These are phyloP conservation scores for Odontocerum albicorne DNA, from an alignment of 2,888 invertebrate genomes.

Conservation along the genomic window DNA sequence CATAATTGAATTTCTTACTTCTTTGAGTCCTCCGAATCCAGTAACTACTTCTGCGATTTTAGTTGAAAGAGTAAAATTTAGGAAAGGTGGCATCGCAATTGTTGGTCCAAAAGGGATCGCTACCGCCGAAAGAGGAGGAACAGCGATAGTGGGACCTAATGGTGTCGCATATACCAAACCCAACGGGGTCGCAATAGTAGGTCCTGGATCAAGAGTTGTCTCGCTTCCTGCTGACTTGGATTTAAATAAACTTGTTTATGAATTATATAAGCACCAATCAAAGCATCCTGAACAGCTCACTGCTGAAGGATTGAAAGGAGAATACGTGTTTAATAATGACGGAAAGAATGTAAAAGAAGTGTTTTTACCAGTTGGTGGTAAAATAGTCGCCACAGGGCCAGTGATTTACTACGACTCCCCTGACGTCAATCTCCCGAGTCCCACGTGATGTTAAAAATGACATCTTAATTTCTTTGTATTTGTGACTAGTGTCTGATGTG, in stretches of 20 bases:
- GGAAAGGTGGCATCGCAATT: constrained; percentile 76
- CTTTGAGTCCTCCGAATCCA: no score
- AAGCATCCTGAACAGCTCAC: constrained; percentile 31
- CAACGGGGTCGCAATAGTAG: constrained; percentile 74
- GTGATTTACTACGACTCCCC: constrained; percentile 66
- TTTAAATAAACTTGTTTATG: constrained; percentile 56
- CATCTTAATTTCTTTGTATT: no score
- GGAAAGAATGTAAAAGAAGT: constrained; percentile 48
- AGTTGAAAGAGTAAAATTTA: constrained; percentile 54
- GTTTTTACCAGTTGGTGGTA: constrained; percentile 63
- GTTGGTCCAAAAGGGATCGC: constrained; percentile 83
- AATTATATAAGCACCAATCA: constrained; percentile 38
- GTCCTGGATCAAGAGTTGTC: constrained; percentile 71
- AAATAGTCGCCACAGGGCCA: constrained; percentile 73
- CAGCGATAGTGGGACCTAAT: constrained; percentile 78
- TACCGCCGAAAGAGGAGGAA: constrained; percentile 77
- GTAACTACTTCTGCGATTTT: no score
- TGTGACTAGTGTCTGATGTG: no score
- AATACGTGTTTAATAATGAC: constrained; percentile 35
- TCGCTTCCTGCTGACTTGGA: constrained; percentile 65
- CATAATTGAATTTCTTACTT: no score
- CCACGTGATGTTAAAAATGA: no score
- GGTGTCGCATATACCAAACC: constrained; percentile 76
- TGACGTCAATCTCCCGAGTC: constrained; percentile 3
- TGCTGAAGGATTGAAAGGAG: constrained; percentile 17